These are phyloP conservation scores for Dendroctonus valens DNA, from an alignment of 1,140 invertebrate species.

Conservation along the genomic window DNA sequence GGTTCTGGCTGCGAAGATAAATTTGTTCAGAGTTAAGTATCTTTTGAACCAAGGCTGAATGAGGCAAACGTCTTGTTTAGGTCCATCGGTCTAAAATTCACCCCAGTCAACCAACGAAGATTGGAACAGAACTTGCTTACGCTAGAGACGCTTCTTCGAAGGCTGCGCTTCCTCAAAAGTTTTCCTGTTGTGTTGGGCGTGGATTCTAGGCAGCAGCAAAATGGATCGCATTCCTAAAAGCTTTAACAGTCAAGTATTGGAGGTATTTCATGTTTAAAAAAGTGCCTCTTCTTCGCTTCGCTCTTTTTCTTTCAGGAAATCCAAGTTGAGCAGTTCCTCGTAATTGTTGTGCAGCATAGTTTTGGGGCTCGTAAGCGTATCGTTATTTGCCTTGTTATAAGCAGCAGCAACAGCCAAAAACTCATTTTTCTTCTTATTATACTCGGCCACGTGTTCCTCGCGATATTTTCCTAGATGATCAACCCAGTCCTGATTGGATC, in stretches of 20 bases:
- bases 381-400: constrained; percentile 35
- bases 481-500: constrained; percentile 28
- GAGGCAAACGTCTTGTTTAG: constrained; percentile 12
- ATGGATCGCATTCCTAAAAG: constrained; percentile 18
- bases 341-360: constrained; percentile 25
- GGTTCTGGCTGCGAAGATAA: constrained; percentile 39
- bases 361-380: constrained; percentile 25
- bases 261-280: background rate
- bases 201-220: constrained; percentile 14
- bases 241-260: background rate
- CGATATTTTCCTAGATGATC: constrained; percentile 32
- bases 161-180: constrained; percentile 13
- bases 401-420: constrained; percentile 27
- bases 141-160: background rate
- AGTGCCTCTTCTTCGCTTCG: constrained; percentile 4
- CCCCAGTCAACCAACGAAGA: no score
- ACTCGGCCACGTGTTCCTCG: constrained; percentile 38
- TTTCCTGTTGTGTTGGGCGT: constrained; percentile 16
- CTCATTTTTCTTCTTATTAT: constrained; percentile 32
- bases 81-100: constrained; percentile 26
- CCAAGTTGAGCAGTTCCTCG: constrained; percentile 19
- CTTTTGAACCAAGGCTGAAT: constrained; percentile 41
- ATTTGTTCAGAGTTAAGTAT: constrained; percentile 40
- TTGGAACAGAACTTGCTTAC: no score
- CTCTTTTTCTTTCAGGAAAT: constrained; percentile 21